Conservation (phyloP, 2,888 invertebrate species). For the Heterodera filipjevi region DNA sequence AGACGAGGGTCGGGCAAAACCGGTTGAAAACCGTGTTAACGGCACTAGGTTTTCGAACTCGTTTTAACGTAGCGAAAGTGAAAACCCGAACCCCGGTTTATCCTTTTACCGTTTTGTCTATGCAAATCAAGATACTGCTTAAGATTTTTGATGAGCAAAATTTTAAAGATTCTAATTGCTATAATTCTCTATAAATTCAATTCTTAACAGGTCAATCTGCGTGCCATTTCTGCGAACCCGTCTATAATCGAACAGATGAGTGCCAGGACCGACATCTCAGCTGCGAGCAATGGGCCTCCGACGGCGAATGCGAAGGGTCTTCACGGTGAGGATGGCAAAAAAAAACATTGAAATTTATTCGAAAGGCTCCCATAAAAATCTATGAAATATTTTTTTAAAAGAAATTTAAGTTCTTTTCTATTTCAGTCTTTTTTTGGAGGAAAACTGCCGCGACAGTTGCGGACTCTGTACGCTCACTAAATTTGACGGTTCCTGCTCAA, state of each 20-base stretch:
- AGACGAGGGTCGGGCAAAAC: too few species aligned
- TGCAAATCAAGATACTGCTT: too few species aligned
- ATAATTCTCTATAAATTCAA: too few species aligned
- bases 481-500: constrained; percentile 17
- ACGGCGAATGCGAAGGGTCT: constrained; percentile 41
- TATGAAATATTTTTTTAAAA: not conserved
- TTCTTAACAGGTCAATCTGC: constrained; percentile 43
- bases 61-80: too few species aligned
- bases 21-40: too few species aligned
- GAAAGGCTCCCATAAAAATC: too few species aligned
- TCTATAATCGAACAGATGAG: constrained; percentile 54
- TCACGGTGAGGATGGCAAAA: constrained; percentile 21
- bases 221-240: constrained; percentile 53
- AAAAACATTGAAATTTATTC: constrained; percentile 12
- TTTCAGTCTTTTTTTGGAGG: constrained; percentile 53
- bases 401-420: not conserved
- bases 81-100: too few species aligned
- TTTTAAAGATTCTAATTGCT: too few species aligned
- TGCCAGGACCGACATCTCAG: constrained; percentile 60
- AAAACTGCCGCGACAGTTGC: constrained; percentile 60
- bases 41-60: too few species aligned
- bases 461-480: constrained; percentile 47
- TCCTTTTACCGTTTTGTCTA: too few species aligned
- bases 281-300: constrained; percentile 48
- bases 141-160: too few species aligned